Evolutionary conservation across 2,888 invertebrate genomes (phyloP), one percentile per base, ranked within the genome.

Genomic region (Antheraea assamensis): DNA sequence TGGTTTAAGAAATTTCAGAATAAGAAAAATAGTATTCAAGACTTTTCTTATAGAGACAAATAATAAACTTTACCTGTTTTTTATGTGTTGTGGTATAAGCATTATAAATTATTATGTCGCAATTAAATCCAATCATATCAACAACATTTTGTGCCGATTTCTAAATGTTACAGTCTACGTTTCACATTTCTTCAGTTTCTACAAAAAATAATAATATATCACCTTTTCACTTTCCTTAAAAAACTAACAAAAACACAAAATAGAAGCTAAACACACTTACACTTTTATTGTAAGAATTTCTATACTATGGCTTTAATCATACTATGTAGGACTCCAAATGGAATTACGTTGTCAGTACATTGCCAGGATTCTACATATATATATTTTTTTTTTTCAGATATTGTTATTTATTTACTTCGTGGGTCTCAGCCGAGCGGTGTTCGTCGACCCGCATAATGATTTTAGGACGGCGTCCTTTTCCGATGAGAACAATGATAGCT

Each of bases 361-460:
- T 52, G 21, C 17, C 49, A 49, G 15, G 1, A 49, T 19, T 3
- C 19, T 66, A 31, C 17, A 68, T 24, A 19, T 27, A 75, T 66
- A 52, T 30, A 68, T 42, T 35, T 42, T 71, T 70, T 19, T 24
- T 13, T 90, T 89, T 27, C 87, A 94, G 93, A 81, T 90, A 75
- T 76, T 91, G 76, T 80, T 87, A 75, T 83, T 89, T 70, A 76
- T 87, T 83, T 90, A 77, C 83, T 84, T 90, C 78, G 77, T 89
- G 77, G 83, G 85, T 75, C 73, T 86, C 72, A 85, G 83, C 75
- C 84, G 82, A 72, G 90, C 90, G 74, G 85, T 93, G 13, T 80
- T 92, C 7, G 84, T 93, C 35, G 87, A 91, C 61, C 82, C 89
- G 31, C 81, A 81, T 72, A 81, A 81, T 55, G 82, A 78, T 42